A percentile compares a stretch with the other conserved stretches of the same genome.
Conservation (phyloP, 92 coral and sea anemone species). For the Bergia sp. region DNA sequence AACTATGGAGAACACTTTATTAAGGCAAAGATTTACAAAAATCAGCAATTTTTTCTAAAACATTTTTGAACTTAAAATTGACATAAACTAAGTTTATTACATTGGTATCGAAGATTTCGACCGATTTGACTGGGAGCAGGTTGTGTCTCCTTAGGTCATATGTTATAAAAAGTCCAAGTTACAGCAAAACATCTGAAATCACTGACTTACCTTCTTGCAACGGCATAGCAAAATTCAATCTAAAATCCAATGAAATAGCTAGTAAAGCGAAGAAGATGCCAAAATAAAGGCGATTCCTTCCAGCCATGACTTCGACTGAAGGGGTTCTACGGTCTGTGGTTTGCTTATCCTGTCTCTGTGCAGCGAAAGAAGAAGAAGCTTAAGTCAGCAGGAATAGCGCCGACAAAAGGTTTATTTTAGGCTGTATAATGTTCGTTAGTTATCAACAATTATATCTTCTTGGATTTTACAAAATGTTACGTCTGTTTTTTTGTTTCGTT, state of each 20-base stretch:
- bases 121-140: background rate
- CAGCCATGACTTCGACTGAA: background rate
- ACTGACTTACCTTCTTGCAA: conserved; percentile 29
- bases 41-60: background rate
- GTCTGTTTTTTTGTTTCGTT: background rate
- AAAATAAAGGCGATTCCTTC: background rate
- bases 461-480: background rate
- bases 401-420: background rate
- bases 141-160: conserved; percentile 12
- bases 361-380: background rate
- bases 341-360: background rate
- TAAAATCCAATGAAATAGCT: conserved; percentile 24
- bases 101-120: background rate
- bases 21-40: background rate
- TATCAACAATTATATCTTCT: background rate
- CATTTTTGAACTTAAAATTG: too few relatives aligned
- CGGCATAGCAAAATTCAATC: conserved; percentile 37
- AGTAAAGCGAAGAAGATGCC: background rate
- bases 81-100: background rate
- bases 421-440: background rate
- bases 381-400: conserved; percentile 9
- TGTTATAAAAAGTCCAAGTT: background rate
- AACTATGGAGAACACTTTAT: background rate
- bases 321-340: background rate
- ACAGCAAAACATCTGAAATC: background rate